A percentile compares a stretch with the other conserved stretches of the same genome.
phyloP scores from a whole-genome alignment of 2,113 vertebrate species.

The Ondatra zibethicus region DNA sequence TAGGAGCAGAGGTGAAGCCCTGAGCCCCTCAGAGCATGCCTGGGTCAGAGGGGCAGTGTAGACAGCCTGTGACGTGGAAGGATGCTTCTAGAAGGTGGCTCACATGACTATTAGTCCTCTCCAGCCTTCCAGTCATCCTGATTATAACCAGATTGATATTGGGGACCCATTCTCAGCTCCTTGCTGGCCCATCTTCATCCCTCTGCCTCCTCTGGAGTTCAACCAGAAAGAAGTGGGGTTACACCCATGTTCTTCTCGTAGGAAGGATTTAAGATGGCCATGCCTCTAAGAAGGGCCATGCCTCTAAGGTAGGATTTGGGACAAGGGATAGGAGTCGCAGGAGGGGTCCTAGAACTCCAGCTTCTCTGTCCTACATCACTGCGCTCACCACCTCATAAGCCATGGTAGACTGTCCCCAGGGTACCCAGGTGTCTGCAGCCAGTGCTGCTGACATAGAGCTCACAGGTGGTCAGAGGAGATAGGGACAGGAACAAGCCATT shows the following conservation, averaged over 20 bases:
- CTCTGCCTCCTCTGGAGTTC: background rate
- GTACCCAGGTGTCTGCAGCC: background rate
- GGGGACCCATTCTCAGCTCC: background rate
- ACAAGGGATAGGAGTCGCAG: background rate
- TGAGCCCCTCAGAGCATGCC: fast-evolving
- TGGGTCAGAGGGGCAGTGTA: background rate
- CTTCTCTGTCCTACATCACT: fast-evolving
- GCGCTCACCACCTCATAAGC: no score
- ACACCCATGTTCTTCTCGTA: background rate
- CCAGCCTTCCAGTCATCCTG: background rate
- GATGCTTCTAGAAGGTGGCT: background rate
- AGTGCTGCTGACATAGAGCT: background rate
- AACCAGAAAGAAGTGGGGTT: background rate
- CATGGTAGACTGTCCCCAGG: fast-evolving
- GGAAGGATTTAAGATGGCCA: background rate
- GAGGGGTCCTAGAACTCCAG: background rate
- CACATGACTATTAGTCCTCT: no score
- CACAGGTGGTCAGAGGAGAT: background rate
- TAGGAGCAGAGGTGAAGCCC: background rate
- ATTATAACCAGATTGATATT: no score
- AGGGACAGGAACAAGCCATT: fast-evolving
- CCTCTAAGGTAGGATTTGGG: background rate
- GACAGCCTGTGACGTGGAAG: fast-evolving
- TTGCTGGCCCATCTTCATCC: no score
- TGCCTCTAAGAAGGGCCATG: background rate